Evolutionary conservation across 2,113 vertebrate genomes (phyloP).

Genomic region (Globicephala melas): DNA sequence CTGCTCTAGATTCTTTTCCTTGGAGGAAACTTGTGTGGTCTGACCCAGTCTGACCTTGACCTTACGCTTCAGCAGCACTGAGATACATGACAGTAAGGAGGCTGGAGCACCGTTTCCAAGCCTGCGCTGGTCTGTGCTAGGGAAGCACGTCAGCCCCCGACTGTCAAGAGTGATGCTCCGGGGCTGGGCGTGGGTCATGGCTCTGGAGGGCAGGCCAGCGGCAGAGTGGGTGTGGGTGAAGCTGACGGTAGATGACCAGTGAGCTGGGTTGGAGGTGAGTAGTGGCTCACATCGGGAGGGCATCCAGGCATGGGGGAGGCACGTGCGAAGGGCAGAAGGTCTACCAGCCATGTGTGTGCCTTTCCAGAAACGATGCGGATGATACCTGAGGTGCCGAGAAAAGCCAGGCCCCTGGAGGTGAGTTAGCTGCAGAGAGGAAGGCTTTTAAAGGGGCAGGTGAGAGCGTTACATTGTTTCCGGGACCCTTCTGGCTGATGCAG

Average conservation of each 20-base stretch:
- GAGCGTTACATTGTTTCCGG: neutral
- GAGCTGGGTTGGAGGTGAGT: neutral
- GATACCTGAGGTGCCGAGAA: neutral
- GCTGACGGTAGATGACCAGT: neutral
- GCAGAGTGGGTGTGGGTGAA: no score
- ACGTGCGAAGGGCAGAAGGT: neutral
- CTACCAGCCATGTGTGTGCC: neutral
- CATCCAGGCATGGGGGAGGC: no score
- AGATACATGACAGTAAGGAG: neutral
- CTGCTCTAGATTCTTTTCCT: neutral
- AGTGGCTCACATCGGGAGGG: neutral
- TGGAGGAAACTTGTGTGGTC: neutral
- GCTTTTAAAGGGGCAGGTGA: neutral
- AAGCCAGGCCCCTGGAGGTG: neutral
- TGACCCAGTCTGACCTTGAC: neutral
- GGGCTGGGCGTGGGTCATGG: neutral
- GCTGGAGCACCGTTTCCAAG: neutral
- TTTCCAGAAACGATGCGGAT: neutral
- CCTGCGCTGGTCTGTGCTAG: fast-evolving
- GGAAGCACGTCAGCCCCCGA: neutral
- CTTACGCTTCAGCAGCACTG: neutral
- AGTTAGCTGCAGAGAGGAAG: neutral
- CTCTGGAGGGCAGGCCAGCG: neutral
- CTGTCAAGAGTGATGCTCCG: neutral
- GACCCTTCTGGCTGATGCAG: neutral